A percentile compares a stretch with the other conserved stretches of the same genome.
Evolutionary conservation across 2,888 invertebrate genomes (phyloP).

Genomic region (Idaea straminata): DNA sequence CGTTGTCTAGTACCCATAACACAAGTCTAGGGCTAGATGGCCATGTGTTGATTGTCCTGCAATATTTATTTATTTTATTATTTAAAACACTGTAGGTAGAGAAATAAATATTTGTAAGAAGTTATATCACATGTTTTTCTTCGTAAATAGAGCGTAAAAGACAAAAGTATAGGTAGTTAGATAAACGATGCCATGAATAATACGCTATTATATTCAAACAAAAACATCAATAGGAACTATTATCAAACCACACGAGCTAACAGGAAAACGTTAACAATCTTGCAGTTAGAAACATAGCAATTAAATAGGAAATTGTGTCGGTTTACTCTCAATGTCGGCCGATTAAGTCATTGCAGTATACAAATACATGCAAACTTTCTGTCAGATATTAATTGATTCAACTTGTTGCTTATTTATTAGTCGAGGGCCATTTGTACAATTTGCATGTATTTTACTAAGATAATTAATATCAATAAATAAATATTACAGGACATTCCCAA

Average conservation of each 20-base stretch:
- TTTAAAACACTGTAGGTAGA: no score
- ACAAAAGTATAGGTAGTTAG: not conserved
- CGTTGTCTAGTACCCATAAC: no score
- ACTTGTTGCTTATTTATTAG: not conserved
- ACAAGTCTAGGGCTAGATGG: no score
- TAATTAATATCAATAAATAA: not conserved
- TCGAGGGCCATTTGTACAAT: not conserved
- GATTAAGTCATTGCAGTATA: conserved; percentile 2
- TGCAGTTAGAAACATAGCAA: conserved; percentile 11
- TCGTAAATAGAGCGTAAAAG: not conserved
- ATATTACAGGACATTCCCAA: no score
- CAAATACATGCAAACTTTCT: not conserved
- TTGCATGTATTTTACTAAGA: conserved; percentile 10
- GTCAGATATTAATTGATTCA: not conserved
- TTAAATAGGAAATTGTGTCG: conserved; percentile 15
- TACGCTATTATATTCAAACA: not conserved
- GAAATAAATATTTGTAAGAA: no score
- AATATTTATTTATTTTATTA: no score
- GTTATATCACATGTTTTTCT: no score
- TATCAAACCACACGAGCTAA: conserved; percentile 4
- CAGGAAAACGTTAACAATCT: conserved; percentile 21
- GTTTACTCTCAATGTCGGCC: conserved; percentile 3
- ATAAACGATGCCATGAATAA: not conserved
- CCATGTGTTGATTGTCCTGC: no score
- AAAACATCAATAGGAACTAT: conserved; percentile 4